Conservation (phyloP, 2,888 invertebrate genomes). For the Chrysolina americana region DNA sequence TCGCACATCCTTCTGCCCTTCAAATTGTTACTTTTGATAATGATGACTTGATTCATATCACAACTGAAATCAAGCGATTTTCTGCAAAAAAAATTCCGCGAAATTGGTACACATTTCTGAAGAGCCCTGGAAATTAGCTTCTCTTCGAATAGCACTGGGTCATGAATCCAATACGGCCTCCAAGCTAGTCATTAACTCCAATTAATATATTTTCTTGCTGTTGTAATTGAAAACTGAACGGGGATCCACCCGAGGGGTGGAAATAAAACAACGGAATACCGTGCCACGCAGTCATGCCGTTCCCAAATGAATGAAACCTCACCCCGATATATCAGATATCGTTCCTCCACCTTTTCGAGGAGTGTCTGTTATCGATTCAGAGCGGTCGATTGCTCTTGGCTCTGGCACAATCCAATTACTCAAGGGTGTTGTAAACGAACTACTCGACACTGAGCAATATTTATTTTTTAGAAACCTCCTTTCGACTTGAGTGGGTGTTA, state of each 20-base stretch:
- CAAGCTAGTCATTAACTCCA: no score
- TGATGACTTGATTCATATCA: no score
- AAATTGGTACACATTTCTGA: no score
- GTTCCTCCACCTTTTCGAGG: constrained; percentile 16
- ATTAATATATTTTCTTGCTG: not conserved
- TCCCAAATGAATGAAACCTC: constrained; percentile 10
- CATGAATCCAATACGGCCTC: no score
- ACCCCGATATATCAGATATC: constrained; percentile 17
- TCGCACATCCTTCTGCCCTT: no score
- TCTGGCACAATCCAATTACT: constrained; percentile 21
- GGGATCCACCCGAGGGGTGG: not conserved
- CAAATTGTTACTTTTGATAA: no score
- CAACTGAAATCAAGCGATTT: no score
- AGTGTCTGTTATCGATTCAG: constrained; percentile 15
- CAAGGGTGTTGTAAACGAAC: constrained; percentile 24
- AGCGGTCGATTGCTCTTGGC: constrained; percentile 17
- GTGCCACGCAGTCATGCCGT: not conserved
- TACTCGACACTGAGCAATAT: constrained; percentile 17
- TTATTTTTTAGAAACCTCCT: not conserved
- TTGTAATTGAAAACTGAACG: not conserved
- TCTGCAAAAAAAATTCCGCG: no score
- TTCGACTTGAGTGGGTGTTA: constrained; percentile 18
- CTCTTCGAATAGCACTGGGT: no score
- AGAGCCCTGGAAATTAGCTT: no score
- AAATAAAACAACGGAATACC: not conserved